phyloP scores from a whole-genome alignment of 1,140 invertebrate species.

The Pseudomyrmex dendroicus region DNA sequence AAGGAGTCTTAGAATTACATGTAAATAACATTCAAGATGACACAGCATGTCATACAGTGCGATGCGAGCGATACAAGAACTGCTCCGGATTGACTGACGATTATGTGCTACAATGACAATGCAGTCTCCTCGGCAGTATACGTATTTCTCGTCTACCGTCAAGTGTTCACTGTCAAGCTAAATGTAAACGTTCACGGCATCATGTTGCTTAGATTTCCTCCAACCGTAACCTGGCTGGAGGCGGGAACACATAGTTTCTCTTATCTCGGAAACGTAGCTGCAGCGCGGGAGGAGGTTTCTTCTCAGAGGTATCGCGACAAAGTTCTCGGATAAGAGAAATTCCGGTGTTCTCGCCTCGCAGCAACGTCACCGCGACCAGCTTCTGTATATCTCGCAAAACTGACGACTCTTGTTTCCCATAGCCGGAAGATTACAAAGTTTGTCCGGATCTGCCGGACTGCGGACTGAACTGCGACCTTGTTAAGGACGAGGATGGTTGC shows the following conservation, averaged over 20 bases:
- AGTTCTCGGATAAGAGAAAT: constrained; percentile 52
- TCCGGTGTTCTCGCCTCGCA: constrained; percentile 22
- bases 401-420: constrained; percentile 56
- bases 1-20: background rate
- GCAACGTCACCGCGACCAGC: too few relatives aligned
- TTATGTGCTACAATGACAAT: constrained; percentile 27
- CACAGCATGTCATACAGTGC: background rate
- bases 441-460: constrained; percentile 76
- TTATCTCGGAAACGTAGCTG: constrained; percentile 45
- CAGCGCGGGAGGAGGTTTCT: constrained; percentile 41
- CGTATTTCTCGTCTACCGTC: constrained; percentile 10
- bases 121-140: background rate
- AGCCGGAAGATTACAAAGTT: constrained; percentile 65
- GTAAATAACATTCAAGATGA: too few relatives aligned
- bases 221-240: constrained; percentile 7
- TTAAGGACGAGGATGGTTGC: constrained; percentile 76
- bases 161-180: constrained; percentile 37
- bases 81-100: background rate
- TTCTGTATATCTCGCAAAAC: constrained; percentile 19
- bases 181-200: constrained; percentile 10
- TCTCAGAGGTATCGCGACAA: constrained; percentile 27
- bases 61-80: background rate
- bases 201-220: constrained; percentile 7
- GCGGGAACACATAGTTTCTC: constrained; percentile 25
- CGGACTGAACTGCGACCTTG: constrained; percentile 72